Base-by-base conservation (phyloP, 2,797 vertebrate genomes). In the Toxotes lorentzi region DNA sequence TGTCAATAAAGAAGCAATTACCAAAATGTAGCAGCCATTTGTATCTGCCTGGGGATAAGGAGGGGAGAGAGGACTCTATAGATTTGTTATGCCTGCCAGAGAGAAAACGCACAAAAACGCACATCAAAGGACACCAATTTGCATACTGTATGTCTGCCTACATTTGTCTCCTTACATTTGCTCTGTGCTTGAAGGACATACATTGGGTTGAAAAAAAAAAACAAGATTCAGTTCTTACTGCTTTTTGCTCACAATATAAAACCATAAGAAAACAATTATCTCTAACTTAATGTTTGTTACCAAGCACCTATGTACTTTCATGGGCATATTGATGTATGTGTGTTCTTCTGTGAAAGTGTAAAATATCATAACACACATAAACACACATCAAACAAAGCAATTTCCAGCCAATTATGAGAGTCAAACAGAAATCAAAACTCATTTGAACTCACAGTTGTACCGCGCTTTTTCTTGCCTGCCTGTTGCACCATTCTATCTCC, bases 1-100 rank as follows among this genome's bases (percentile, higher is more conserved):
- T 70, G 76, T 87, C 86, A 87, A 90, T 86, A 80, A 84, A 83
- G 87, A 87, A 81, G 80, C 84, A 88, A 89, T 91, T 84, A 88
- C 74, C 75, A 75, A 86, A 86, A 82, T 76, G 80, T 47, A 74
- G 79, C 86, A 79, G 62, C 61, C 71, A 67, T 84, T 87, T 88
- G 77, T 78, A 65, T 73, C 76, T 51, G 74, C 64, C 78, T 38
- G 70, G 58, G 76, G 76, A 68, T 4, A 27, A 12, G 19, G 38
- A 7, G 2, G 53, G 54, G 7, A 13, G 6, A 38, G 23, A 0
- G 53, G 60, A 21, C 53, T 68, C 45, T 69, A 76, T 70, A 65
- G 85, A 88, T 91, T 64, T 19, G 73, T 69, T 77, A 38, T 61
- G 64, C 60, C 71, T 72, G 64, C 73, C 73, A 74, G 54, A 75